Conservation (phyloP, 1,140 invertebrate genomes). For the Streblospio benedicti region DNA sequence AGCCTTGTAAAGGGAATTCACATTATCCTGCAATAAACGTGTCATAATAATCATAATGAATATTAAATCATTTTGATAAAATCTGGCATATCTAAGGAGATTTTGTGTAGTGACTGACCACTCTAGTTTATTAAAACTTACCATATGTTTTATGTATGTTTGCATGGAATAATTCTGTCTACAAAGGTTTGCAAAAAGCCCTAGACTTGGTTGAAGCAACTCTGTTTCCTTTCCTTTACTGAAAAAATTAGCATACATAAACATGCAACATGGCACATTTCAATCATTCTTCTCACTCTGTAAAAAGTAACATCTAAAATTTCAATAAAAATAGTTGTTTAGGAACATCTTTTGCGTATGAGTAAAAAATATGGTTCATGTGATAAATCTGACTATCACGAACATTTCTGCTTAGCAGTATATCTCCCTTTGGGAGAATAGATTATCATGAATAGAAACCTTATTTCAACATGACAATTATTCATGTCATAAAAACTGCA, state of each 20-base stretch:
- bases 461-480: no score
- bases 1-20: conserved; percentile 25
- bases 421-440: no score
- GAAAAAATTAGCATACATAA: conserved; percentile 4
- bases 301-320: no score
- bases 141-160: conserved; percentile 32
- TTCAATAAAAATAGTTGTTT: no score
- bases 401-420: no score
- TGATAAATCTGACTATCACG: no score
- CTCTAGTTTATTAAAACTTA: conserved; percentile 8
- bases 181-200: conserved; percentile 41
- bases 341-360: no score
- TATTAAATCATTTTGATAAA: background rate
- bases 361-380: no score
- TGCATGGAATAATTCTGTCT: conserved; percentile 35
- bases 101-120: background rate
- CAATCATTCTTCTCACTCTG: background rate
- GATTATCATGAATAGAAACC: no score
- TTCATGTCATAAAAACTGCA: no score
- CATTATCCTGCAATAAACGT: conserved; percentile 34
- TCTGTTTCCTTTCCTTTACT: conserved; percentile 23
- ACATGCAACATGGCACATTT: background rate
- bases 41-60: no score
- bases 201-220: conserved; percentile 28
- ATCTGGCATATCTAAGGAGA: background rate